Conservation (phyloP, 2,113 vertebrate genomes). For the Zapus hudsonius region DNA sequence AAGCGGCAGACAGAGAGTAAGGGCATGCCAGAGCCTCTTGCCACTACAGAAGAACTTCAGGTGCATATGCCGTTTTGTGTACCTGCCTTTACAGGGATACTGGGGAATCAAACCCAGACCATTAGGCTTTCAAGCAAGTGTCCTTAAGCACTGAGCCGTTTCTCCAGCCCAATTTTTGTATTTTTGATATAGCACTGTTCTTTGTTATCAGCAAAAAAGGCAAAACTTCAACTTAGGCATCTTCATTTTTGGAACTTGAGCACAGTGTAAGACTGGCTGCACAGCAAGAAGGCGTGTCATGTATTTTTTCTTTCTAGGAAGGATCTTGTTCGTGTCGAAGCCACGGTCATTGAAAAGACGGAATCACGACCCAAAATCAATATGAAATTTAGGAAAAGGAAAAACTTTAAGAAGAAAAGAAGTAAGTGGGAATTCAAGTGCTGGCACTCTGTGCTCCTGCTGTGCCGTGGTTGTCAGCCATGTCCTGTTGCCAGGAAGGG, state of each 20-base stretch:
- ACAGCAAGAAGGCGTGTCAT: rapidly evolving
- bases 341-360: conserved; percentile 92
- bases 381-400: conserved; percentile 88
- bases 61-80: too few species aligned
- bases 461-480: rapidly evolving
- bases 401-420: conserved; percentile 86
- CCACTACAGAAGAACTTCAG: too few species aligned
- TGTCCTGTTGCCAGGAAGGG: background rate
- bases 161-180: too few species aligned
- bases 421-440: conserved; percentile 79
- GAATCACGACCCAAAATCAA: conserved; percentile 90
- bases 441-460: rapidly evolving
- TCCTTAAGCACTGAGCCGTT: too few species aligned
- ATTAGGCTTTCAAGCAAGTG: too few species aligned
- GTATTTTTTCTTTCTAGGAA: conserved; percentile 18
- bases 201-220: background rate
- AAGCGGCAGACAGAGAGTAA: too few species aligned
- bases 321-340: conserved; percentile 91
- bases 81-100: too few species aligned
- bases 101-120: too few species aligned
- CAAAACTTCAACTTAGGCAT: too few species aligned
- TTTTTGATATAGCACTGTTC: too few species aligned
- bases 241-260: background rate
- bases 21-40: too few species aligned
- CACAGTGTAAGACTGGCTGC: background rate